Conservation (phyloP, 2,113 vertebrate genomes). For the Syngnathus floridae region DNA sequence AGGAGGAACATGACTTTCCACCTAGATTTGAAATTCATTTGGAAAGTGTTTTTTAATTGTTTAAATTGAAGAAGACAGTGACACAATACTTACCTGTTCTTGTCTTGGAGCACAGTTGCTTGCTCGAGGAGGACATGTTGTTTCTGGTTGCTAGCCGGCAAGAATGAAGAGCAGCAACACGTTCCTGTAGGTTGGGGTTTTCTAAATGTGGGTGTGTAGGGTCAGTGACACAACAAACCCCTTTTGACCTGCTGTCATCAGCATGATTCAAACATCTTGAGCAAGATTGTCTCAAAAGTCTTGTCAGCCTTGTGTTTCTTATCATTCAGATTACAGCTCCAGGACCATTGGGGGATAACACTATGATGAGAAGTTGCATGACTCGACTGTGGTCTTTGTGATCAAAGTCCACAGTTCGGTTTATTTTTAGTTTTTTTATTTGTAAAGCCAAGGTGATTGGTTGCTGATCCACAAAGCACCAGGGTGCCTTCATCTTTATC, state of each 20-base stretch:
- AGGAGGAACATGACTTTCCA: slow-evolving; percentile 10
- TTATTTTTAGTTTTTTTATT: background rate
- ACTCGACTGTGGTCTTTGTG: background rate
- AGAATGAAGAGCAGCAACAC: background rate
- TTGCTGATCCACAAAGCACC: background rate
- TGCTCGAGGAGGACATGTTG: slow-evolving; percentile 41
- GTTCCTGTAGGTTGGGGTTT: slow-evolving; percentile 27
- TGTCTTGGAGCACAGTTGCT: slow-evolving; percentile 29
- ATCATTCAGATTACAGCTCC: slow-evolving; percentile 13
- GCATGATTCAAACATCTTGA: slow-evolving; percentile 4
- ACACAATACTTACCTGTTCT: slow-evolving; percentile 15
- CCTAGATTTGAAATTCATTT: slow-evolving; percentile 18
- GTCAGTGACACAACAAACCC: slow-evolving; percentile 1
- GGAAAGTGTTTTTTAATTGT: background rate
- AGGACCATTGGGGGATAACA: slow-evolving; percentile 1
- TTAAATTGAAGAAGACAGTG: background rate
- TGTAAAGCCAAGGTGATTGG: background rate
- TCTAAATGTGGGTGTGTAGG: slow-evolving; percentile 16
- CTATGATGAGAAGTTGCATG: background rate
- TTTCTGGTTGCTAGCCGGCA: background rate
- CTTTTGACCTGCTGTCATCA: slow-evolving; percentile 20
- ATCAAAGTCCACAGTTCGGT: slow-evolving; percentile 11
- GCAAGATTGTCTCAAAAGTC: slow-evolving; percentile 26
- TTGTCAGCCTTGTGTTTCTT: slow-evolving; percentile 10
- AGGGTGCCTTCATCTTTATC: background rate